Evolutionary conservation across 2,888 invertebrate genomes (phyloP).

Genomic region (Amitus sp.): DNA sequence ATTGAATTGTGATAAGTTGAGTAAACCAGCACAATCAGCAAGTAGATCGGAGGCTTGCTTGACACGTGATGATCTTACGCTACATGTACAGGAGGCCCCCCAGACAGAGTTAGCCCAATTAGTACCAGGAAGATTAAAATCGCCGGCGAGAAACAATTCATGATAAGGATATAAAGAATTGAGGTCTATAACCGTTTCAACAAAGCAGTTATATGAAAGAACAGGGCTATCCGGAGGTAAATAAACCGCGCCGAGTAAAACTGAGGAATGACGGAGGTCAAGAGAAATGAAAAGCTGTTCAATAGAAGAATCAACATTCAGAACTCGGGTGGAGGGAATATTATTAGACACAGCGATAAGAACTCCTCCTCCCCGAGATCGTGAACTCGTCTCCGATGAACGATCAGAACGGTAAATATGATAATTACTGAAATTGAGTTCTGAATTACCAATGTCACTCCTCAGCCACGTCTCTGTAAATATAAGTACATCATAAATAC

Average conservation of each 20-base stretch:
- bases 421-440: neutral
- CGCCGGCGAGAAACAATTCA: neutral
- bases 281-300: neutral
- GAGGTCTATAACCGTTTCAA: neutral
- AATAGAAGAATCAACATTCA: neutral
- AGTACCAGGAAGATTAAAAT: neutral
- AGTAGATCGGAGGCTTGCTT: neutral
- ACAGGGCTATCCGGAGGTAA: neutral
- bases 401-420: conserved; percentile 11
- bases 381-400: neutral
- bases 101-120: neutral
- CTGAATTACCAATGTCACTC: no score
- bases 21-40: no score
- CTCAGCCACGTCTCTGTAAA: no score
- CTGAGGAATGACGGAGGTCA: no score
- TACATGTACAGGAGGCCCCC: neutral
- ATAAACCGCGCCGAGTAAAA: neutral
- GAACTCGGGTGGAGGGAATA: no score
- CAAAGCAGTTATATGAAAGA: neutral
- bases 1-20: no score
- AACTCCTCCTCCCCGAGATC: conserved; percentile 6
- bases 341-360: neutral
- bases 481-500: no score
- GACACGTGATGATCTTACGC: neutral
- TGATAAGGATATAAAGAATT: neutral